Percentiles rank a stretch among this genome's conserved stretches.
phyloP scores from a whole-genome alignment of 2,113 vertebrate species.

The Silurus glanis region DNA sequence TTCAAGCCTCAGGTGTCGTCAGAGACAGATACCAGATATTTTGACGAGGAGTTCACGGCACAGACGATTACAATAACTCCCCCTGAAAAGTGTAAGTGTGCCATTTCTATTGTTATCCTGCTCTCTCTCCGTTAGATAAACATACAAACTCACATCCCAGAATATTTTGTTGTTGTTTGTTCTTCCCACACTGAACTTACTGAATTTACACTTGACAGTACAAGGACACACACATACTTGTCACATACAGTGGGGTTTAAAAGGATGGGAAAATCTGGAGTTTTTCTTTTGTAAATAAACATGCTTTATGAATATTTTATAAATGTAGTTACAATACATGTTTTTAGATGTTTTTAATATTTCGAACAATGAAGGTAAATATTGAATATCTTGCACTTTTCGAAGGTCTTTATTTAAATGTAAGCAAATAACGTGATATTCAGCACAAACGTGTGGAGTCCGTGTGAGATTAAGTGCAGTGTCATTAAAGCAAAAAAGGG shows the following conservation, averaged over 20 bases:
- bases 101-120: conserved; percentile 16
- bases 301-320: too few species aligned
- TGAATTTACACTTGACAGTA: neutral
- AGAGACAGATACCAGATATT: conserved; percentile 83
- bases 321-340: too few species aligned
- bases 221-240: neutral
- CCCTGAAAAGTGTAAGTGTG: conserved; percentile 79
- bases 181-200: conserved; percentile 32
- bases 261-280: neutral
- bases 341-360: neutral
- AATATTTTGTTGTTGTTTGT: neutral
- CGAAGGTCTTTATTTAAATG: neutral
- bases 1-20: conserved; percentile 83
- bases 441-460: neutral
- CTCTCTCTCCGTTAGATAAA: conserved; percentile 12
- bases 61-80: conserved; percentile 84
- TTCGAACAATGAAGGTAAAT: neutral
- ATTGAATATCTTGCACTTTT: neutral
- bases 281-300: neutral
- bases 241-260: neutral
- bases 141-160: conserved; percentile 16
- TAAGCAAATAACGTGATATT: neutral
- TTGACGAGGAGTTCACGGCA: conserved; percentile 82
- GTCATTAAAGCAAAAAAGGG: neutral
- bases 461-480: neutral